These are phyloP conservation scores for Reticulitermes lucifugus DNA, from an alignment of 2,888 invertebrate genomes.

Conservation along the genomic window DNA sequence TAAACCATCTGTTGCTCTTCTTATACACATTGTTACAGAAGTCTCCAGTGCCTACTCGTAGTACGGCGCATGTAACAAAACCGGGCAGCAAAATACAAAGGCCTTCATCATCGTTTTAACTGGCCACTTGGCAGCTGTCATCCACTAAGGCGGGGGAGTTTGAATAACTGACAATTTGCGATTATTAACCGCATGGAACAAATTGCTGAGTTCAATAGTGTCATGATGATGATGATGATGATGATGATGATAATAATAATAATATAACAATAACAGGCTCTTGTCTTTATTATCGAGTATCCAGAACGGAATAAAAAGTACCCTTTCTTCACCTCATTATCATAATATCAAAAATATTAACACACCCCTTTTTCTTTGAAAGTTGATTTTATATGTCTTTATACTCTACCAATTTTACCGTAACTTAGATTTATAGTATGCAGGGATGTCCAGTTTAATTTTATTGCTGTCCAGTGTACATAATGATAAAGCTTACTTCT, in stretches of 20 bases:
- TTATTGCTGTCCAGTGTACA: background rate
- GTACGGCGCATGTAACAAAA: no score
- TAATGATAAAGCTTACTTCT: no score
- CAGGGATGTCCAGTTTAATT: background rate
- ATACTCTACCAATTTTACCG: background rate
- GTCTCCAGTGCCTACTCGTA: no score
- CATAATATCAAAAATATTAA: background rate
- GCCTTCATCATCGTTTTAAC: constrained; percentile 23
- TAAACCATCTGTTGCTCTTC: no score
- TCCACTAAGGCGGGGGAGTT: background rate
- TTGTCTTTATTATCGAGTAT: background rate
- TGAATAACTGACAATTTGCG: constrained; percentile 34
- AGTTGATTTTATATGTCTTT: background rate
- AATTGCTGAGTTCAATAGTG: background rate
- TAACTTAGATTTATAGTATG: background rate
- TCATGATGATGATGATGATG: background rate
- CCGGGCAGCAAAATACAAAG: background rate
- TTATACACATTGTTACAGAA: no score
- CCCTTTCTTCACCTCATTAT: constrained; percentile 25
- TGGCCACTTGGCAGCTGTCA: constrained; percentile 32
- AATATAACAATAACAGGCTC: background rate
- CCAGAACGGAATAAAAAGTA: constrained; percentile 29
- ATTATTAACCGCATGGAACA: constrained; percentile 28
- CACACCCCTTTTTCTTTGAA: background rate
- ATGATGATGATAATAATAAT: no score